Evolutionary conservation across 64 coral and sea anemone species (phyloP).

Genomic region (Dendronephthya gigantea): DNA sequence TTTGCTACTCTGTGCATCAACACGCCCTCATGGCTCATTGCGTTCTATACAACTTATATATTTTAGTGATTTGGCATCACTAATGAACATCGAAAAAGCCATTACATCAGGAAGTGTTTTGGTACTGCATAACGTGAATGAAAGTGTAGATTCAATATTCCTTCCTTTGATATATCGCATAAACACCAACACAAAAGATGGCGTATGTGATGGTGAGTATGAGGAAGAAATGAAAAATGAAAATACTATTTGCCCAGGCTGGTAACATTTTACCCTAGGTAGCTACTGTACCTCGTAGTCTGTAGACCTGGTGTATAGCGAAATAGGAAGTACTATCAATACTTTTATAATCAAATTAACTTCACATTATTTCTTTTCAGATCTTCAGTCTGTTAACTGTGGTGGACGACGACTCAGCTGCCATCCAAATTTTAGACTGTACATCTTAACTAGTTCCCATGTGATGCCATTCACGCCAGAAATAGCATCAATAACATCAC

Average conservation of each 20-base stretch:
- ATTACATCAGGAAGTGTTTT: slow-evolving; percentile 62
- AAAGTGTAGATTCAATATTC: slow-evolving; percentile 75
- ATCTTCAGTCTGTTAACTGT: slow-evolving; percentile 65
- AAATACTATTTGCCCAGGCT: too few species aligned
- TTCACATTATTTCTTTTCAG: slow-evolving; percentile 20
- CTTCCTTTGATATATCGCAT: slow-evolving; percentile 89
- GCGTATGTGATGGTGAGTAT: slow-evolving; percentile 37
- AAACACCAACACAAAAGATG: slow-evolving; percentile 44
- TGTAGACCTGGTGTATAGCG: too few species aligned
- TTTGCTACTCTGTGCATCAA: too few species aligned
- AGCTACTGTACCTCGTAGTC: too few species aligned
- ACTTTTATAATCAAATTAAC: too few species aligned
- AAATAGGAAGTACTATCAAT: too few species aligned
- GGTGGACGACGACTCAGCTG: slow-evolving; percentile 82
- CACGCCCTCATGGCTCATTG: too few species aligned
- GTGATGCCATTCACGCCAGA: slow-evolving; percentile 61
- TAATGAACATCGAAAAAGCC: slow-evolving; percentile 81
- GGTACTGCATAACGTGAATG: slow-evolving; percentile 76
- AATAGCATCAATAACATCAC: slow-evolving; percentile 73
- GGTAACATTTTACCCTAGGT: too few species aligned
- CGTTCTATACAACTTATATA: background rate
- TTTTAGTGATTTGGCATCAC: slow-evolving; percentile 52
- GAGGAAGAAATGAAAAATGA: too few species aligned
- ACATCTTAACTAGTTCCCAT: slow-evolving; percentile 63
- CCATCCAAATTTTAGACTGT: slow-evolving; percentile 73